These are phyloP conservation scores for Dipodomys stephensi DNA, from an alignment of 2,113 vertebrate species.

Conservation along the genomic window DNA sequence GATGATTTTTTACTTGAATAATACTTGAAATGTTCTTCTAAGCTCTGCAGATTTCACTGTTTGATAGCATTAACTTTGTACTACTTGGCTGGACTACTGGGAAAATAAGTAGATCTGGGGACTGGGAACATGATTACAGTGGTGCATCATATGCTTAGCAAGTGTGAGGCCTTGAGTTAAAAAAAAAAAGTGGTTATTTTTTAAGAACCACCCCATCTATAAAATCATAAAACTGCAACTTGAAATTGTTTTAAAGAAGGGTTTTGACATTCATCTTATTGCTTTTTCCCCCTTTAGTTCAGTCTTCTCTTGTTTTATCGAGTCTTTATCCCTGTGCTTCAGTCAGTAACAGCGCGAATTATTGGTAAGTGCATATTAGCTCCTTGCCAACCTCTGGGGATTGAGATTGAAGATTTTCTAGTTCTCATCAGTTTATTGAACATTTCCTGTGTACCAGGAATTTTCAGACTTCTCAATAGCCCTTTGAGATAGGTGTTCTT, in stretches of 20 bases:
- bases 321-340: constrained; percentile 96
- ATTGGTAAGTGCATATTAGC: constrained; percentile 90
- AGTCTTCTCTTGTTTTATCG: constrained; percentile 98
- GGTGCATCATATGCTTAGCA: no score
- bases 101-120: not conserved
- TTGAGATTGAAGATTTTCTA: not conserved
- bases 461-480: not conserved
- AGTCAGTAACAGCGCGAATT: constrained; percentile 95
- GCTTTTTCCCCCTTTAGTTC: constrained; percentile 86
- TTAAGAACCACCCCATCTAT: not conserved
- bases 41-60: not conserved
- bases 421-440: not conserved
- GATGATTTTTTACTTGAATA: not conserved
- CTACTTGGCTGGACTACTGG: not conserved
- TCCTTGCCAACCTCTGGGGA: not conserved
- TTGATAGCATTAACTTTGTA: not conserved
- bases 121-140: not conserved
- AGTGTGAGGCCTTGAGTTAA: no score
- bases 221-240: not conserved
- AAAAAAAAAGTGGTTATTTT: no score
- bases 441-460: not conserved
- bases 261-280: constrained; percentile 54
- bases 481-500: not conserved
- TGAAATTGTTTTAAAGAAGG: not conserved
- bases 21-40: not conserved